These are phyloP conservation scores for Drosophila longiperda DNA, from an alignment of 2,888 invertebrate genomes.

Conservation along the genomic window DNA sequence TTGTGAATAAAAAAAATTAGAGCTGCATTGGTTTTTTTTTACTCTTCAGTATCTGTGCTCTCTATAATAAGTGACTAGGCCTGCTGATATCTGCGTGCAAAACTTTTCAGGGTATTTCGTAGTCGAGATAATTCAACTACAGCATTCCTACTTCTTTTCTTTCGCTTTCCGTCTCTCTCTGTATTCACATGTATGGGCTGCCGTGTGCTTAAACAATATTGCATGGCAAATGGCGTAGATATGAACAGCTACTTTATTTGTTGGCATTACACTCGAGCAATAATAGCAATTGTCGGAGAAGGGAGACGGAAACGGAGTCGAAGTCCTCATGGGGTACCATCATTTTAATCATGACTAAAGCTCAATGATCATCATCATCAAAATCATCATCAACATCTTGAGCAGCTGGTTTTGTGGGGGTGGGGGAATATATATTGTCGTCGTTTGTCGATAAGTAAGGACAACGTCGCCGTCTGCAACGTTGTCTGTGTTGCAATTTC, in stretches of 20 bases:
- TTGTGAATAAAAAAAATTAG: too few species aligned
- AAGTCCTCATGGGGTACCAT: conserved; percentile 27
- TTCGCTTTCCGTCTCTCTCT: neutral
- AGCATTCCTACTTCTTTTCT: too few species aligned
- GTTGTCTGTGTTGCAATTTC: conserved; percentile 58
- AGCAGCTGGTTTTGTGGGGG: conserved; percentile 22
- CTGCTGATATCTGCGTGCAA: too few species aligned
- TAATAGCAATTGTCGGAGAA: conserved; percentile 62
- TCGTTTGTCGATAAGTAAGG: conserved; percentile 60
- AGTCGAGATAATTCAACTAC: too few species aligned
- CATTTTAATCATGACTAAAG: conserved; percentile 40
- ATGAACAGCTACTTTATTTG: conserved; percentile 72
- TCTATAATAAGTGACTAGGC: too few species aligned
- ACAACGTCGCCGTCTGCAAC: conserved; percentile 26
- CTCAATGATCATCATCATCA: conserved; percentile 42
- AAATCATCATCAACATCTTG: conserved; percentile 25
- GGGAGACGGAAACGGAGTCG: conserved; percentile 13
- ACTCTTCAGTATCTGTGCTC: too few species aligned
- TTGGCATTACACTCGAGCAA: conserved; percentile 71
- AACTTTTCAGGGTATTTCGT: too few species aligned
- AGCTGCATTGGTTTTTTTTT: too few species aligned
- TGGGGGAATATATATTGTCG: conserved; percentile 33
- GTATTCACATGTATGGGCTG: conserved; percentile 5
- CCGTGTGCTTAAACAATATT: conserved; percentile 63
- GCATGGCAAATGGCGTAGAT: conserved; percentile 71